Evolutionary conservation across 30 jellyfish, hydroid and myxozoan genomes (phyloP), one percentile per base, ranked within the genome.

Genomic region (Pseudorhiza aurosa): DNA sequence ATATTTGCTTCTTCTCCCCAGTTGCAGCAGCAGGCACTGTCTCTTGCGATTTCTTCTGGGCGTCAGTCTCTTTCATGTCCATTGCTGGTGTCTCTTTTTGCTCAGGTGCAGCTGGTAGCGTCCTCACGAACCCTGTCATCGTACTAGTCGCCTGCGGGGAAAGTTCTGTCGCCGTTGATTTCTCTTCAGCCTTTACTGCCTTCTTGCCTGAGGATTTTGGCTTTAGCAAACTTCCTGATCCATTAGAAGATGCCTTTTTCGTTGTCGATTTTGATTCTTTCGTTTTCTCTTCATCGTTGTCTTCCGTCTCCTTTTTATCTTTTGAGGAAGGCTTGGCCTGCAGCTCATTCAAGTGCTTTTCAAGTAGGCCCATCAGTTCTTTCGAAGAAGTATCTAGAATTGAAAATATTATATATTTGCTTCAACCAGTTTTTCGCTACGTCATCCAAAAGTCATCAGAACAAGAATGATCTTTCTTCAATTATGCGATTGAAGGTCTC

Each of bases 331-430:
- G 85, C 53, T 90, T 90, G 0, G 88, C 40, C 50, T 83, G 95
- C 1, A 83, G 82, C 70, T 91, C 98, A 50, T 85, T 91, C 64
- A 91, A 68, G 32, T 93, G 98, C 77, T 93, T 93, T 47, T 93
- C 97, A 18, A 93, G 88, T 28, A 93, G 85, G 12, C 96, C 98
- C 97, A 93, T 86, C 73, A 93, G 62, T 59, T 93, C 98, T 55
- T 93, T 93, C 24, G 98, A 93, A 4, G 98, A 91, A n/a, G 98
- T 91, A 33, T 91, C 98, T 91, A 59, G 45, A 45, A 65, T 27
- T 3, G 17, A 29, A 33, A 19, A 15, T 8, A 64, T 29, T 8
- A 15, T 31, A n/a, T 10, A 8, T 8, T 55, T 18, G 9, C 32
- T 8, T 8, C 69, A 19, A 17, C 19, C 32, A 55, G 69, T 55